Evolutionary conservation across 2,797 vertebrate genomes (phyloP).

Genomic region (Premnoplex brunnescens): DNA sequence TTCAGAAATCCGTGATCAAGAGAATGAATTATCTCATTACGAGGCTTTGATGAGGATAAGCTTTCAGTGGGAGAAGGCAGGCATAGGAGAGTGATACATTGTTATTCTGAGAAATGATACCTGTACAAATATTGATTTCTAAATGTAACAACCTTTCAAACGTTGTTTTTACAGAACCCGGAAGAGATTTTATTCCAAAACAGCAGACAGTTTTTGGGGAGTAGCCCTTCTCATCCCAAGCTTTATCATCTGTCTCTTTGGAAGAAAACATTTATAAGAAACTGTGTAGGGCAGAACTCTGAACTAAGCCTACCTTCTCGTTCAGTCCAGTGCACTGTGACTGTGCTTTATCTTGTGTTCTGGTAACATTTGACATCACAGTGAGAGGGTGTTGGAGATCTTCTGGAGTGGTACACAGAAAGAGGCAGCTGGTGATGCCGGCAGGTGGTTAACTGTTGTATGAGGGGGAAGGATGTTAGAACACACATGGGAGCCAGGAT

Average conservation of each 20-base stretch:
- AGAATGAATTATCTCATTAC: neutral
- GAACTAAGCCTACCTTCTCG: neutral
- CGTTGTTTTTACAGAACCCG: neutral
- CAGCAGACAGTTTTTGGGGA: neutral
- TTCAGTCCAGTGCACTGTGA: neutral
- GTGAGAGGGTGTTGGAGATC: neutral
- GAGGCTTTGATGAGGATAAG: neutral
- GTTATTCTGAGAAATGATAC: neutral
- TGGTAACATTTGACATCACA: neutral
- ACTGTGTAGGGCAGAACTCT: neutral
- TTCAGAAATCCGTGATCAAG: neutral
- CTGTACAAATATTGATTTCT: neutral
- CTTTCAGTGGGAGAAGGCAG: neutral
- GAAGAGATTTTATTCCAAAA: neutral
- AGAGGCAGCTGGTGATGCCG: neutral
- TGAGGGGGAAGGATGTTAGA: neutral
- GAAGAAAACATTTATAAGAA: neutral
- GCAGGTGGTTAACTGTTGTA: neutral
- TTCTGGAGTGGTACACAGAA: neutral
- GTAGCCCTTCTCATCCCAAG: neutral
- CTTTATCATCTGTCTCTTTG: neutral
- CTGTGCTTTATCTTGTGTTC: neutral
- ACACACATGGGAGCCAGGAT: neutral
- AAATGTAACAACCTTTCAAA: neutral
- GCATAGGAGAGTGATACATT: neutral